Evolutionary conservation across 2,888 invertebrate species (phyloP).

Genomic region (Amitus sp.): DNA sequence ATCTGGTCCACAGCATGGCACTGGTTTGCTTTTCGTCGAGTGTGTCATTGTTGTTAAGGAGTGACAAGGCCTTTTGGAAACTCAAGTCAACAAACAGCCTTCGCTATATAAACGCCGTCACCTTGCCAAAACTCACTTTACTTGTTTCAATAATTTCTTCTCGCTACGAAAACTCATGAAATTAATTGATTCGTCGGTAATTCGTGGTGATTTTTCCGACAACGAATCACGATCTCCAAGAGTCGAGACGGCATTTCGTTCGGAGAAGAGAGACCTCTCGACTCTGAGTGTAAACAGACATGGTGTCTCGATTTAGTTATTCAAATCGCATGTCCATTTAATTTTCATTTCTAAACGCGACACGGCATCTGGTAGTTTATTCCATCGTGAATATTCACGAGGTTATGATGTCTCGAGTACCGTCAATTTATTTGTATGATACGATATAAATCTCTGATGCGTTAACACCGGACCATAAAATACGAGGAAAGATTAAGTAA

Average conservation of each 20-base stretch:
- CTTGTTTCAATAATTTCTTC: too few species aligned
- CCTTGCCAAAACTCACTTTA: not conserved
- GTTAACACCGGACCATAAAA: slow-evolving; percentile 21
- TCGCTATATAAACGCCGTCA: not conserved
- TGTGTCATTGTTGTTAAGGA: not conserved
- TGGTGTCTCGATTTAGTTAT: slow-evolving; percentile 2
- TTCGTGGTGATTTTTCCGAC: not conserved
- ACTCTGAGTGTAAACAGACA: not conserved
- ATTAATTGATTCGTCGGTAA: not conserved
- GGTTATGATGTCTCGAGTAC: slow-evolving; percentile 28
- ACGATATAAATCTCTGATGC: slow-evolving; percentile 28
- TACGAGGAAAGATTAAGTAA: slow-evolving; percentile 14
- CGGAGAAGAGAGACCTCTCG: not conserved
- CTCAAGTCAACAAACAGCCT: not conserved
- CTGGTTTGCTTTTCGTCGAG: slow-evolving; percentile 24
- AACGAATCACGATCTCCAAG: not conserved
- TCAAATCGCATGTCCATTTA: slow-evolving; percentile 6
- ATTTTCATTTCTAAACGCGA: slow-evolving; percentile 19
- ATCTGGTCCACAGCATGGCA: slow-evolving; percentile 44
- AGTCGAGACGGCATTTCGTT: too few species aligned
- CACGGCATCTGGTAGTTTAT: slow-evolving; percentile 24
- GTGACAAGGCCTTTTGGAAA: not conserved
- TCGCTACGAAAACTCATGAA: not conserved
- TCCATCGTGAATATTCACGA: slow-evolving; percentile 24
- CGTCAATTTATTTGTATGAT: slow-evolving; percentile 23